Evolutionary conservation across 2,113 vertebrate genomes (phyloP), one percentile per base, ranked within the genome.

Genomic region (Neolamprologus sp.): DNA sequence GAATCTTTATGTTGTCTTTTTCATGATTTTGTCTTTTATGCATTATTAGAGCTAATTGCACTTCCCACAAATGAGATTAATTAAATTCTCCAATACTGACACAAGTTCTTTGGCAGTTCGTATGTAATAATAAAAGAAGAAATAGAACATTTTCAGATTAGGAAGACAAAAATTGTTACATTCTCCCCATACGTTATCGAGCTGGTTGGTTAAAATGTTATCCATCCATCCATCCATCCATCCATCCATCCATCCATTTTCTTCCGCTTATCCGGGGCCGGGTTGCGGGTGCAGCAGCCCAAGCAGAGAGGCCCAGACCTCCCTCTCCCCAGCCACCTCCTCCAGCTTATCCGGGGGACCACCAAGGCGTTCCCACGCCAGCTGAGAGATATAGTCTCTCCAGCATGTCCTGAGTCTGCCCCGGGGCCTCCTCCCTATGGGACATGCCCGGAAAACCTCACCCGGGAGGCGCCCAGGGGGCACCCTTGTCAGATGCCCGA

Each of bases 1-100:
- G 85, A 45, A 7, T 19, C 85, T 84, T 87, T 57, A 54, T 89
- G 80, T 88, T 91, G 78, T 40, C 83, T 68, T 83, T 58, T 84
- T 10, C 79, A 55, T 63, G 63, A 21, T 68, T 19, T 12, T 68
- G 63, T 40, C 33, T 68, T 40, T 68, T 47, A 83, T 55, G 84
- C 85, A 82, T 86, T 89, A 85, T 89, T 89, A 63, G 40, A 85
- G 45, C 51, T n/a, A 40, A 68, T 8, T 37, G 11, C 33, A 40
- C 33, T 68, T n/a, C 33, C 19, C 63, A 37, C 33, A 68, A 40
- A 21, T 13, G 19, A 68, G 19, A 68, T 21, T 7, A 40, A 68
- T 21, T n/a, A 40, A 40, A 40, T 21, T 37, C 11, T 68, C 19
- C 19, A 68, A 5, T 68, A 21, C 11, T 40, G 63, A 68, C n/a